These are phyloP conservation scores for Stenurella melanura DNA, from an alignment of 2,888 invertebrate species.

Conservation along the genomic window DNA sequence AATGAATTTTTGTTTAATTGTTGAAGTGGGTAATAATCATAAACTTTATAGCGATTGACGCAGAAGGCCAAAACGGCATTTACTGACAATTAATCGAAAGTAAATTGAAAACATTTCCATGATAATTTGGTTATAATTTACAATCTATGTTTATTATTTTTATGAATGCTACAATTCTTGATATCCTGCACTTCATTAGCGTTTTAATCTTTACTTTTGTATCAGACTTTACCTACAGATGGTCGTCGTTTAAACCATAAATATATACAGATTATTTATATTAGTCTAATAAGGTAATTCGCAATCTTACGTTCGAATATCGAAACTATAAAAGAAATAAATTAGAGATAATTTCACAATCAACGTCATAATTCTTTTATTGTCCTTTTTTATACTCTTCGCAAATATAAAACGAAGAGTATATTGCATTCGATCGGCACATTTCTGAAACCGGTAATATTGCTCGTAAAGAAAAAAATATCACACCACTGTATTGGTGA, in stretches of 20 bases:
- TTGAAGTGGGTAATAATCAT: constrained; percentile 1
- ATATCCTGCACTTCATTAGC: neutral
- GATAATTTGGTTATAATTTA: neutral
- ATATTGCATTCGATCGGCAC: no score
- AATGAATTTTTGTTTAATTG: constrained; percentile 16
- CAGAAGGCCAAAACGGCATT: neutral
- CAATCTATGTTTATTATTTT: neutral
- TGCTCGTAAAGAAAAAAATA: no score
- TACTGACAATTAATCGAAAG: neutral
- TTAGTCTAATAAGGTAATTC: neutral
- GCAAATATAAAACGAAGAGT: no score
- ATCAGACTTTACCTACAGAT: neutral
- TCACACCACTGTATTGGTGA: no score
- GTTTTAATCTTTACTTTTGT: constrained; percentile 3
- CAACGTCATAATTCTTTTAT: no score
- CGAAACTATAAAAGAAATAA: neutral
- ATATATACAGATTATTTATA: neutral
- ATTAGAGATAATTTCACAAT: neutral
- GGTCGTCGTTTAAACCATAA: neutral
- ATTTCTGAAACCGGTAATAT: no score
- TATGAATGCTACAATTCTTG: neutral
- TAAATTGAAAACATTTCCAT: neutral
- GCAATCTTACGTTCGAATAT: neutral
- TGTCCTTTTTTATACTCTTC: no score
- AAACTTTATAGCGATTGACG: neutral